Evolutionary conservation across 2,113 vertebrate species (phyloP).

Genomic region (Telmatochromis sp.): DNA sequence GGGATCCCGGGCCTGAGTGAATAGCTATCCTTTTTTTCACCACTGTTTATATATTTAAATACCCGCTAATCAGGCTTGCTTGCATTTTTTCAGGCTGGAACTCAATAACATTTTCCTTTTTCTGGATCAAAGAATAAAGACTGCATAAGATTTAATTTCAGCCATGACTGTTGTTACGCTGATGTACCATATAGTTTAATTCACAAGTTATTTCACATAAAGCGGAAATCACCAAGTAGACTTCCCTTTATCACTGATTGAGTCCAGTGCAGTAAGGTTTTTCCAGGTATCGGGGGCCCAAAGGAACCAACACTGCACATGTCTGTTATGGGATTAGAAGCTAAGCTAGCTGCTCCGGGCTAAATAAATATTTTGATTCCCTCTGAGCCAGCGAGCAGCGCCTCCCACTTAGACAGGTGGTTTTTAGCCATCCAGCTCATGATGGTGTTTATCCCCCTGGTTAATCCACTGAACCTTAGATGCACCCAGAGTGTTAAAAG

Average conservation of each 20-base stretch:
- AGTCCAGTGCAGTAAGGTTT: not conserved
- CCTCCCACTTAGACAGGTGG: not conserved
- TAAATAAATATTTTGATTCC: not conserved
- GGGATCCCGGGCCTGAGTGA: not conserved
- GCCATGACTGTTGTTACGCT: not conserved
- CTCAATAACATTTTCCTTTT: not conserved
- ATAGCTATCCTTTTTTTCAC: not conserved
- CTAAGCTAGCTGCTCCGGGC: not conserved
- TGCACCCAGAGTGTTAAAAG: not conserved
- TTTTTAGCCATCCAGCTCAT: not conserved
- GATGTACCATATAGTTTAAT: not conserved
- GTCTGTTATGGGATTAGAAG: not conserved
- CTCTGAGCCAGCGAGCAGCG: not conserved
- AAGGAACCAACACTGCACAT: not conserved
- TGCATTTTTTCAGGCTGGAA: not conserved
- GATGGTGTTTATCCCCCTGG: slow-evolving; percentile 3
- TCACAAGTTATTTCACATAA: not conserved
- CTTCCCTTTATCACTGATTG: not conserved
- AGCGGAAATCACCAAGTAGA: not conserved
- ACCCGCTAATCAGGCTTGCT: not conserved
- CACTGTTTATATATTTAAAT: not conserved
- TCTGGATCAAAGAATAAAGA: not conserved
- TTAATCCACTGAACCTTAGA: slow-evolving; percentile 1
- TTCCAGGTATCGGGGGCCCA: not conserved
- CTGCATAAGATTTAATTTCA: not conserved